Evolutionary conservation across 2,113 vertebrate genomes (phyloP), one percentile per base, ranked within the genome.

Genomic region (Corythoichthys intestinalis): DNA sequence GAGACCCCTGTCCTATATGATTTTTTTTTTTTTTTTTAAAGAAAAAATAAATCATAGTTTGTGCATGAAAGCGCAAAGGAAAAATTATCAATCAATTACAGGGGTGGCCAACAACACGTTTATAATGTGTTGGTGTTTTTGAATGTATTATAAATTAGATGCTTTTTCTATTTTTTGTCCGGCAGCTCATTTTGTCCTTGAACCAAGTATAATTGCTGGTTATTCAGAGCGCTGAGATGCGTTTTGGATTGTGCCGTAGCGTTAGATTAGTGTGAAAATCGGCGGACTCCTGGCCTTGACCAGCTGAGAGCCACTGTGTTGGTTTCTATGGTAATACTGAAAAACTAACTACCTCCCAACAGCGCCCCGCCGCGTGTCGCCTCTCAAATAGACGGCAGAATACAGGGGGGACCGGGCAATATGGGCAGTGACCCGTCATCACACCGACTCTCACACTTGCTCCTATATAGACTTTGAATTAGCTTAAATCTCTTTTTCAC

Each of bases 371-470:
- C 96, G 86, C 94, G 91, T 96, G 90, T 91, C 94, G 90, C 93
- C 94, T 92, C 92, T 92, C 97, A 94, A 98, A 97, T 98, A 94
- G 94, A 90, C 96, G 97, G 96, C 95, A 97, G 92, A 93, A 93
- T 92, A 93, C 93, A 93, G 91, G 61, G 15, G 59, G 59, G 94
- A 92, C 91, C 90, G 91, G 89, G 90, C 67, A 91, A 95, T 95
- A 95, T 96, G 97, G 93, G 94, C 96, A 96, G 90, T 98, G 96
- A 98, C 96, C 96, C 96, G 94, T 96, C 95, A 95, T 93, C 68
- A 72, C 74, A 73, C 48, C 9, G 54, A 72, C 85, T 74, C 88
- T 83, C 85, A 91, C 94, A 91, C 80, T 77, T 59, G 73, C 78
- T 73, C 76, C 71, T 66, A 78, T 72, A 83, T 72, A 80, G 75